Base-by-base conservation (phyloP, 2,797 vertebrate species). In the Helostoma temminkii region DNA sequence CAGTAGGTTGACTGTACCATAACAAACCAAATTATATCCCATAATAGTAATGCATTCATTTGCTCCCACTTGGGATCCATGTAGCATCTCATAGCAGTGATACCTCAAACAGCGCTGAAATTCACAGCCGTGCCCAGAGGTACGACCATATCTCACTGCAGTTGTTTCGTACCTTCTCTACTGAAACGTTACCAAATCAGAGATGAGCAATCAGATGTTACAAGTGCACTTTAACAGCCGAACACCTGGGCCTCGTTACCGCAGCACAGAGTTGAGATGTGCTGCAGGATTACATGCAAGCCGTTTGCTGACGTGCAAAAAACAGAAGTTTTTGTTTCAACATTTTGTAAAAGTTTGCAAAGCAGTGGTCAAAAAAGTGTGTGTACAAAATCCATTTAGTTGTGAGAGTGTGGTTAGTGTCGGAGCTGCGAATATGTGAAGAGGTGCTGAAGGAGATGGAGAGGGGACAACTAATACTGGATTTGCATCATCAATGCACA, bases 201-300 rank as follows among this genome's bases (percentile, higher is more conserved):
- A 83, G 85, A 86, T n/a, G 78, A 78, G 73, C 70, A 48, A 76
- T 69, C 53, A 24, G 78, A 85, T 80, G 84, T 80, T 78, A 84
- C 82, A 83, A 86, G 86, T 79, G 86, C 79, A 88, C 83, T 91
- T 91, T 50, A 81, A 80, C 79, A 86, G 83, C 73, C 62, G 58
- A 76, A 76, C 71, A 54, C 52, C 74, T 2, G 57, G 71, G 74
- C 57, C 71, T 67, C 64, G 85, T 61, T n/a, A 24, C 10, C 43
- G 49, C 82, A 80, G 84, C 80, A 71, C 81, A n/a, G 19, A 66
- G 83, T 32, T 39, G 72, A 36, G 21, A 3, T 11, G 58, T 68
- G 82, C 78, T 47, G 72, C 72, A 45, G 60, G n/a, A 58, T 86
- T 78, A 75, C 93, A 93, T 93, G 94, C 93, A 90, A 88, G 87